Evolutionary conservation across 2,888 invertebrate genomes (phyloP).

Genomic region (Myopa tessellatipennis): DNA sequence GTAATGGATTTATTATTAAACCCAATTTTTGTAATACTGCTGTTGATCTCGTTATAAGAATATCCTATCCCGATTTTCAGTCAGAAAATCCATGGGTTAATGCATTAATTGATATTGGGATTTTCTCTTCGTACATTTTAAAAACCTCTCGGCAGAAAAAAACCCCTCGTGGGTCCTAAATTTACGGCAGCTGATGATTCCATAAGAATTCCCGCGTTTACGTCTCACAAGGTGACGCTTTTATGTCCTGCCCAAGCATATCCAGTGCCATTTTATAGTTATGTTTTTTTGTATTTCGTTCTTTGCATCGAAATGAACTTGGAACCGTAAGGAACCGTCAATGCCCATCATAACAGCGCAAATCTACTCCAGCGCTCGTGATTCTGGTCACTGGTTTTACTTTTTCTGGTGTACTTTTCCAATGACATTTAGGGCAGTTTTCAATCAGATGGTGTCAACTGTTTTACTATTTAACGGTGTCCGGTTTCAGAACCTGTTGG

Average conservation of each 20-base stretch:
- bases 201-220: too few relatives aligned
- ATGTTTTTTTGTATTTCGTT: slow-evolving; percentile 51
- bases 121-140: slow-evolving; percentile 44
- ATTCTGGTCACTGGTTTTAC: too few relatives aligned
- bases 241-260: slow-evolving; percentile 77
- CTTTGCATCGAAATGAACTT: too few relatives aligned
- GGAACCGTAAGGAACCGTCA: too few relatives aligned
- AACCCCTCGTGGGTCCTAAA: slow-evolving; percentile 72
- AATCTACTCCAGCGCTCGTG: too few relatives aligned
- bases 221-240: slow-evolving; percentile 68
- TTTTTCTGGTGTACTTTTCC: too few relatives aligned
- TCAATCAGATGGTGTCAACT: neutral
- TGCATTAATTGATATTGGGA: neutral
- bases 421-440: slow-evolving; percentile 11
- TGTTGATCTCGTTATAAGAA: too few relatives aligned
- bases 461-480: neutral
- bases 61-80: slow-evolving; percentile 57
- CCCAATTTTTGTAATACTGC: too few relatives aligned
- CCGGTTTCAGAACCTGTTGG: slow-evolving; percentile 62
- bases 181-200: slow-evolving; percentile 77
- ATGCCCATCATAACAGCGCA: too few relatives aligned
- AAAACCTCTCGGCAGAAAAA: slow-evolving; percentile 72
- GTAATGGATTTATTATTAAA: too few relatives aligned
- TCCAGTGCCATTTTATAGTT: slow-evolving; percentile 79
- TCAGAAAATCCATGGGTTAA: neutral